Evolutionary conservation across 1,140 invertebrate species (phyloP).

Genomic region (Drosophila seguyi): DNA sequence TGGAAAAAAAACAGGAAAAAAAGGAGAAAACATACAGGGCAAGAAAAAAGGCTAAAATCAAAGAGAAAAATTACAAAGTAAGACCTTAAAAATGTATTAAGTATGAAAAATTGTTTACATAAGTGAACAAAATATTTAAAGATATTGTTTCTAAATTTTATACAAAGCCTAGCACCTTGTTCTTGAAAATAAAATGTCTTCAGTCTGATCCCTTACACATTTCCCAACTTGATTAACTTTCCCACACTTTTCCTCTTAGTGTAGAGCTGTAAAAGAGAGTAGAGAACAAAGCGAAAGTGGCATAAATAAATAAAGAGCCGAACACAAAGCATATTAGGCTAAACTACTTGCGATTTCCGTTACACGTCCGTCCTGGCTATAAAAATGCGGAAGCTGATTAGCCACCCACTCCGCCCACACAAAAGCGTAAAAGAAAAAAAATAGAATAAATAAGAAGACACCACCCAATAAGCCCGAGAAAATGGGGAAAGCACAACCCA

Average conservation of each 20-base stretch:
- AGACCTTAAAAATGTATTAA: no score
- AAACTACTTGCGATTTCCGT: conserved; percentile 84
- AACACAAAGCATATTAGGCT: conserved; percentile 84
- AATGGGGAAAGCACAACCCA: conserved; percentile 2
- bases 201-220: background rate
- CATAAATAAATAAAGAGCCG: conserved; percentile 80
- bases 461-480: background rate
- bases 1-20: conserved; percentile 25
- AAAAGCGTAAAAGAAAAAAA: background rate
- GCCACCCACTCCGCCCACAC: conserved; percentile 29
- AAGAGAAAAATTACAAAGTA: background rate
- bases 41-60: background rate
- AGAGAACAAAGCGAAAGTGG: conserved; percentile 64
- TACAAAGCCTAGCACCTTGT: no score
- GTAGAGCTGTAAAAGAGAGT: background rate
- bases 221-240: background rate
- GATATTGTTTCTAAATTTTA: background rate
- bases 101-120: background rate
- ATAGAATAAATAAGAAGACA: background rate
- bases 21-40: background rate
- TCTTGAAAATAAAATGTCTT: background rate
- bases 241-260: background rate
- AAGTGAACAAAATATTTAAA: background rate
- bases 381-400: conserved; percentile 83
- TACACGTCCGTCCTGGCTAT: conserved; percentile 70